Percentiles rank a stretch among this genome's conserved stretches.
These are phyloP conservation scores for Leptodirus hochenwartii DNA, from an alignment of 2,888 invertebrate genomes.

Conservation along the genomic window DNA sequence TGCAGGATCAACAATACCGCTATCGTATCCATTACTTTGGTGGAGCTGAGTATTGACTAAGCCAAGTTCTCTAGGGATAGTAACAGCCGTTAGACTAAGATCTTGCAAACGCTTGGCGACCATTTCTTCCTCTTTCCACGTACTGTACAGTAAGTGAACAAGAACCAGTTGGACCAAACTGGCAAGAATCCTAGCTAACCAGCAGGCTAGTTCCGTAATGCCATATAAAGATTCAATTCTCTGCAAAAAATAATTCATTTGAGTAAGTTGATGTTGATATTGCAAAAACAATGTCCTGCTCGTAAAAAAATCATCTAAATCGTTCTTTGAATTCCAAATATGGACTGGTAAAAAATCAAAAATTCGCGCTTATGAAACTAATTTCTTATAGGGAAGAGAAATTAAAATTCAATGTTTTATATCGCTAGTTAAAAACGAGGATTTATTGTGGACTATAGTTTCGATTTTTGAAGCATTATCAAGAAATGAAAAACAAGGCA, in stretches of 20 bases:
- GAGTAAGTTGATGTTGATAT: constrained; percentile 3
- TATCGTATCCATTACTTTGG: constrained; percentile 25
- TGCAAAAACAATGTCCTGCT: no score
- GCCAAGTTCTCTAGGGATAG: constrained; percentile 20
- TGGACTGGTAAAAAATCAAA: no score
- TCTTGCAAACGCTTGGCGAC: constrained; percentile 29
- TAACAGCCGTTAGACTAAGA: constrained; percentile 25
- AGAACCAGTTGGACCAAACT: constrained; percentile 30
- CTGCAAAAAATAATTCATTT: constrained; percentile 19
- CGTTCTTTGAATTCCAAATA: no score
- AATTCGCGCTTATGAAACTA: no score
- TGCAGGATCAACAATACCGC: no score
- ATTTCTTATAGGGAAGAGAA: no score
- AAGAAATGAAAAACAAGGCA: no score
- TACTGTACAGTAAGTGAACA: constrained; percentile 31
- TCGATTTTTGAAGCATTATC: no score
- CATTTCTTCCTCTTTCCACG: constrained; percentile 34
- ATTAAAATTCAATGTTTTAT: no score
- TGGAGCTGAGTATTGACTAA: constrained; percentile 18
- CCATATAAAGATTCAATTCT: constrained; percentile 29
- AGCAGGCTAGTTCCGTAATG: constrained; percentile 30
- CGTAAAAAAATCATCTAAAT: no score
- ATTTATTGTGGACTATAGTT: no score
- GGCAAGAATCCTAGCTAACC: constrained; percentile 28
- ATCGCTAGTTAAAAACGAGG: no score